Base-by-base conservation (phyloP, 2,113 vertebrate genomes). In the Malurus cyaneus region DNA sequence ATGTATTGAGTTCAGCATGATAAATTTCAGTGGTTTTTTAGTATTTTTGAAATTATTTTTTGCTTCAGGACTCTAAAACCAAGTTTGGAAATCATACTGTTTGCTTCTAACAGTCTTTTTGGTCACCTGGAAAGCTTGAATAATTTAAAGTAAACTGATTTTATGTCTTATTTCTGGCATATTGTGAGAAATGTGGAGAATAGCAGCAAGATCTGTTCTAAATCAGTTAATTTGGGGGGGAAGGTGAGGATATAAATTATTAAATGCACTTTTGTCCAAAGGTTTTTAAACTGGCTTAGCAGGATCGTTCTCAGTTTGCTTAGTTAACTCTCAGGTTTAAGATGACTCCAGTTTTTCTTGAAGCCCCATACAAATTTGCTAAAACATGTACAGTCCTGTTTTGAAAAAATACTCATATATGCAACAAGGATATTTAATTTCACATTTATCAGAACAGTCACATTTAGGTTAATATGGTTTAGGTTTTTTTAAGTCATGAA, bases 111-210 rank as follows among this genome's bases (percentile, higher is more conserved):
- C 29, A 25, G 11, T 47, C 29, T 69, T 50, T 59, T 34, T 89
- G 44, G 26, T 64, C 0, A 0, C 9, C 41, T 85, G 47, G 64
- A 67, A 72, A 76, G 11, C n/a, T 69, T n/a, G 6, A 64, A 8
- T 61, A 69, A 16, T 54, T 88, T 46, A 23, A 70, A 70, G 20
- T 61, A 57, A 93, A 66, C 12, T 61, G 52, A 44, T 71, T 61
- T 80, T 86, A 13, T 61, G 13, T 80, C 28, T 62, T 60, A n/a
- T 46, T 78, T 79, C 16, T 53, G 52, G 29, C 23, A 29, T 57
- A 17, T 2, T 70, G 26, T 60, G 36, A 61, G 65, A 70, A 79
- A 49, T 18, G 9, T 42, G 14, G 19, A 8, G 4, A 76, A 42
- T 79, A 17, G 31, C 32, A 28, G 11, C 12, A 83, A 86, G 13